A percentile compares a stretch with the other conserved stretches of the same genome.
phyloP scores from a whole-genome alignment of 2,113 vertebrate genomes.

The Petrocephalus microphthalmus region DNA sequence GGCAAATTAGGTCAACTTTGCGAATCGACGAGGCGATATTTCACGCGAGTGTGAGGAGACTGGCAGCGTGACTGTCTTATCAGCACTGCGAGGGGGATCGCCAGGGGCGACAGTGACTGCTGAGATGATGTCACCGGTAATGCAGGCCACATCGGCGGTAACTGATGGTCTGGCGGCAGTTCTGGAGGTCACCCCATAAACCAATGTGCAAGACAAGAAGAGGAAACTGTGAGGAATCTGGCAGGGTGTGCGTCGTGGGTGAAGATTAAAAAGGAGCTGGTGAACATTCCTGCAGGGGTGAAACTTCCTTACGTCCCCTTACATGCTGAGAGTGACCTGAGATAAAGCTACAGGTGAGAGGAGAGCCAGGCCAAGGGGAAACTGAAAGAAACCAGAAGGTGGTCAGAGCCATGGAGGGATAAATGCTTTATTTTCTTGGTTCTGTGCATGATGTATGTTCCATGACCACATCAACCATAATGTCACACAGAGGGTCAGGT shows the following conservation, averaged over 20 bases:
- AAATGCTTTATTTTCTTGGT: neutral
- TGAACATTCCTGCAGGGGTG: neutral
- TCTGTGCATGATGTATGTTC: neutral
- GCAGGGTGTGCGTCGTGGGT: neutral
- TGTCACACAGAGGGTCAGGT: neutral
- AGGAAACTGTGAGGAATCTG: neutral
- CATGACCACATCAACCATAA: slow-evolving; percentile 5
- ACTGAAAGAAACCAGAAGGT: neutral
- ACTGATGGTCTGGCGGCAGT: neutral
- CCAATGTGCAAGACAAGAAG: neutral
- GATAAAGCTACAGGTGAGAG: neutral
- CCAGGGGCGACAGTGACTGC: neutral
- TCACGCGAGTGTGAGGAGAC: neutral
- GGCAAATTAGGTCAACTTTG: neutral
- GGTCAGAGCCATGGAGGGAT: neutral
- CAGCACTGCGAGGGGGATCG: neutral
- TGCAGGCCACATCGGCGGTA: neutral
- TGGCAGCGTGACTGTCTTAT: neutral
- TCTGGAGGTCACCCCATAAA: slow-evolving; percentile 5
- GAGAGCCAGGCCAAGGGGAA: neutral
- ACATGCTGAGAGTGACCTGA: neutral
- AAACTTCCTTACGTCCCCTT: neutral
- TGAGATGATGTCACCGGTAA: neutral
- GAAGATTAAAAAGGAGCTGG: neutral
- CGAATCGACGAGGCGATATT: neutral